Conservation (phyloP, 2,113 vertebrate genomes). For the Lampris incognitus region DNA sequence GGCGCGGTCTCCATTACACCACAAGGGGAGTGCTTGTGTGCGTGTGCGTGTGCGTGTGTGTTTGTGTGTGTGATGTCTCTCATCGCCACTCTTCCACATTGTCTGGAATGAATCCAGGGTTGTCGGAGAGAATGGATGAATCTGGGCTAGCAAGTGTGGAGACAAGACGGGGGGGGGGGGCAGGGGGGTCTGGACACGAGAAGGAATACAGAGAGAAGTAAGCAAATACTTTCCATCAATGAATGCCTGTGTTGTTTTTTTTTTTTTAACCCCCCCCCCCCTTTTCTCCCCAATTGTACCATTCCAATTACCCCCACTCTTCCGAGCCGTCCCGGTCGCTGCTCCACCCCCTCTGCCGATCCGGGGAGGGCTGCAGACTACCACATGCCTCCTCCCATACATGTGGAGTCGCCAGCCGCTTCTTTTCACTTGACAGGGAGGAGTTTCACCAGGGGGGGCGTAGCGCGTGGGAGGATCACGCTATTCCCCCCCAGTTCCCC, state of each 20-base stretch:
- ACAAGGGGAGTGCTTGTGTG: slow-evolving; percentile 57
- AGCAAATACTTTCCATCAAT: slow-evolving; percentile 25
- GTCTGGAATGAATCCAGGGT: slow-evolving; percentile 67
- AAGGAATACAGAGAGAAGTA: slow-evolving; percentile 15
- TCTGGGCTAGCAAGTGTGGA: slow-evolving; percentile 35
- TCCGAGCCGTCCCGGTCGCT: too few species aligned
- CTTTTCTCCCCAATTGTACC: too few species aligned
- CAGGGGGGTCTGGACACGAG: slow-evolving; percentile 8
- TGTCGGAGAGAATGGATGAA: slow-evolving; percentile 52
- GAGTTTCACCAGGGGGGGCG: too few species aligned
- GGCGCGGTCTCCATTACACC: slow-evolving; percentile 56
- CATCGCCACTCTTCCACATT: slow-evolving; percentile 63
- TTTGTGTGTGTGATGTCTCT: neutral
- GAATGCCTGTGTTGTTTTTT: neutral
- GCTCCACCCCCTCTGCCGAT: too few species aligned
- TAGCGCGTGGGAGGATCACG: too few species aligned
- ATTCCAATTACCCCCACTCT: too few species aligned
- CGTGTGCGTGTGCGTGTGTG: neutral
- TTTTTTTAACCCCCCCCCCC: too few species aligned
- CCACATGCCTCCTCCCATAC: too few species aligned
- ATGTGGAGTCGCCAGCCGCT: too few species aligned
- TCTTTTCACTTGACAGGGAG: too few species aligned
- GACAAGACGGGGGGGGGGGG: neutral
- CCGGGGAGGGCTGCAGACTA: too few species aligned
- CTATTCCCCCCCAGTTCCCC: too few species aligned